Base-by-base conservation (phyloP, 1,140 invertebrate species). In the Wasmannia auropunctata region DNA sequence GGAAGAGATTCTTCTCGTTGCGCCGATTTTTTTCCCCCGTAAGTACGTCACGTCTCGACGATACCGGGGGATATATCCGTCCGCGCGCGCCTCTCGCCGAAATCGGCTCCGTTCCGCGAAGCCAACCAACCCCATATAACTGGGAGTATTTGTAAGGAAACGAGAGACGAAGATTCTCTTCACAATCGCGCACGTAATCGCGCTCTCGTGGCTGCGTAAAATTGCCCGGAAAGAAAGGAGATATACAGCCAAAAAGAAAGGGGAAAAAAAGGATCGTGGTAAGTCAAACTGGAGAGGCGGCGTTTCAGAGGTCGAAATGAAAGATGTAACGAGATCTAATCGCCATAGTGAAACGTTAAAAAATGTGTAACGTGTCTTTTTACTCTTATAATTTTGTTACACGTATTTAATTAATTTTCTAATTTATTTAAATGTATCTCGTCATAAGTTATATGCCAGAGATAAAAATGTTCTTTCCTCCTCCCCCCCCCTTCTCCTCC, bases 31-130 rank as follows among this genome's bases (percentile, higher is more conserved):
- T 88, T 87, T 92, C 88, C 76, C 90, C 75, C 91, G 90, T 93
- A 93, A 93, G 87, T 92, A 87, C 88, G 91, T 92, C 92, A 93
- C 92, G 93, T 93, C 89, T 87, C 77, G 86, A 79, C 91, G 90
- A 93, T 92, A 89, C 67, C 43, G 62, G 19, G 40, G 69, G 72
- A 51, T 40, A 65, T 77, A 85, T 72, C 51, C 81, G 43, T 72
- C 63, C 69, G 25, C 34, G 25, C 34, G 65, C 22, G 65, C 49
- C 69, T 75, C 46, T 75, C 46, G 49, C 40, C 75, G 72, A 62
- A 77, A 87, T 87, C 84, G 79, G 67, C 63, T 69, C 62, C 76
- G 70, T 85, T 65, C 51, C 25, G 83, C 83, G 74, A 62, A 49
- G 40, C 43, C 58, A 56, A 25, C 65, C 79, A 58, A 51, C 46